Percentiles rank a stretch among this genome's conserved stretches.
Evolutionary conservation across 2,888 invertebrate genomes (phyloP).

Genomic region (Meiosimyza platycephala): DNA sequence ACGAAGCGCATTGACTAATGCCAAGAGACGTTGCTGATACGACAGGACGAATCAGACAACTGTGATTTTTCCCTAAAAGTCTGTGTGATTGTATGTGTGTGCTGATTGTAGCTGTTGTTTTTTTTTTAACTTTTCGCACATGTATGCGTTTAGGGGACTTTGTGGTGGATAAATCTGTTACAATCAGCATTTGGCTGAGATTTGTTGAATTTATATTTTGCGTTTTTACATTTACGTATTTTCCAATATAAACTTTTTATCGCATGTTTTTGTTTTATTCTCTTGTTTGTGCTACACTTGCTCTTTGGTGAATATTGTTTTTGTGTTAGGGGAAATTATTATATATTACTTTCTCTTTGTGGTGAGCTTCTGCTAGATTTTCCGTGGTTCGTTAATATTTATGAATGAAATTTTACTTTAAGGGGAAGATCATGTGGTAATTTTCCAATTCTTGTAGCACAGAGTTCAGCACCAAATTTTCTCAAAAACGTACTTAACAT

Average conservation of each 20-base stretch:
- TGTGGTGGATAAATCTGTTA: slow-evolving; percentile 30
- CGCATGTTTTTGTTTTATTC: background rate
- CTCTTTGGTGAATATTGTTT: background rate
- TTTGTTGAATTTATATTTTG: background rate
- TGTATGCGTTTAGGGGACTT: background rate
- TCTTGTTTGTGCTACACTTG: background rate
- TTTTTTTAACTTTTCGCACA: background rate
- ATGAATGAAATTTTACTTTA: too few relatives aligned
- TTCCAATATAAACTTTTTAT: background rate
- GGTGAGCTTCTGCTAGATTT: too few relatives aligned
- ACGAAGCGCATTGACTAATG: slow-evolving; percentile 32
- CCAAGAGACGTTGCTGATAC: slow-evolving; percentile 39
- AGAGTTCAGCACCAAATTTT: too few relatives aligned
- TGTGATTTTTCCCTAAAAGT: slow-evolving; percentile 58
- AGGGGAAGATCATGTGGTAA: too few relatives aligned
- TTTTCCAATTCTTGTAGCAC: too few relatives aligned
- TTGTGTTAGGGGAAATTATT: too few relatives aligned
- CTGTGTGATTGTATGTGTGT: slow-evolving; percentile 30
- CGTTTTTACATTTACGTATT: slow-evolving; percentile 7
- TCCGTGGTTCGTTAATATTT: too few relatives aligned
- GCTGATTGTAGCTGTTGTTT: slow-evolving; percentile 14
- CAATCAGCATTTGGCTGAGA: background rate
- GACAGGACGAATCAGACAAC: slow-evolving; percentile 64
- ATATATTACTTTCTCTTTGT: too few relatives aligned
- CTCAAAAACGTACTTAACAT: too few relatives aligned